Percentiles rank a stretch among this genome's conserved stretches.
Conservation (phyloP, 2,888 invertebrate genomes). For the Cantharis rufa region DNA sequence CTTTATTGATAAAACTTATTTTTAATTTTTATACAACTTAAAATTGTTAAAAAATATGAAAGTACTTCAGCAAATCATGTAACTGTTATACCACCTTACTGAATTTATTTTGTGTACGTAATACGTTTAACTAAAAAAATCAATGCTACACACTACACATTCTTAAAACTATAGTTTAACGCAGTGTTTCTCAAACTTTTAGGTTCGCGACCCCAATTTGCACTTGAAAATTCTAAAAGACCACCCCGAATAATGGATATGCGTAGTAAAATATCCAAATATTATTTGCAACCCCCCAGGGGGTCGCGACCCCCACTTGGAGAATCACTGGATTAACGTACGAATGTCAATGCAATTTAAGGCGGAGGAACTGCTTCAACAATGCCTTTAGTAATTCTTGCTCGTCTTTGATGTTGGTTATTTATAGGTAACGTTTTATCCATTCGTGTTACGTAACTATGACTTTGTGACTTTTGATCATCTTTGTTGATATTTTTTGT, state of each 20-base stretch:
- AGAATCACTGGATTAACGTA: neutral
- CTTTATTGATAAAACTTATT: neutral
- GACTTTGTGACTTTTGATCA: constrained; percentile 32
- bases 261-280: too few relatives aligned
- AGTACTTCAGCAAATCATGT: neutral
- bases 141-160: neutral
- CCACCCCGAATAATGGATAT: too few relatives aligned
- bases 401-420: neutral
- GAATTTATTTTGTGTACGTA: neutral
- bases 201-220: too few relatives aligned
- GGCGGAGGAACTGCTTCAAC: constrained; percentile 9
- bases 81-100: neutral
- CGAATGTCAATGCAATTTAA: neutral
- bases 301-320: too few relatives aligned
- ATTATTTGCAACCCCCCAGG: too few relatives aligned
- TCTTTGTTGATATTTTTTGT: neutral
- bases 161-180: neutral
- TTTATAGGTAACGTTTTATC: constrained; percentile 39
- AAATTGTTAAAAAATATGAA: neutral
- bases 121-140: neutral
- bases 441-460: constrained; percentile 48
- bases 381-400: constrained; percentile 2
- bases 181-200: too few relatives aligned
- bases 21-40: neutral
- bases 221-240: too few relatives aligned